Conservation (phyloP, 2,888 invertebrate species). For the Apoderus coryli region DNA sequence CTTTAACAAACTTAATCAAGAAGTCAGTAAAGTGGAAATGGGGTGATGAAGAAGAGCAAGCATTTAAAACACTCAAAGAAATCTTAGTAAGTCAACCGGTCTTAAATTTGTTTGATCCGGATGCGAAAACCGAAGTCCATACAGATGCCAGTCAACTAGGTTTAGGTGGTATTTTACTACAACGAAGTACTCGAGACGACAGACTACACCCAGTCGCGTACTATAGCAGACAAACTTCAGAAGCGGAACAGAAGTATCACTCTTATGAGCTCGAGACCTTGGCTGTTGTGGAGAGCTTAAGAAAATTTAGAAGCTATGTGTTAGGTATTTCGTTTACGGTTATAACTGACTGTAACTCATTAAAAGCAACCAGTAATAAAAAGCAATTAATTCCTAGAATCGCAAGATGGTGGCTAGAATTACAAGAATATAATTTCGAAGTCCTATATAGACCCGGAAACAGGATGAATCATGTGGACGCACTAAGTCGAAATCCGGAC, state of each 20-base stretch:
- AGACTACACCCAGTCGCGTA: slow-evolving; percentile 22
- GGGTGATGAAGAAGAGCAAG: slow-evolving; percentile 9
- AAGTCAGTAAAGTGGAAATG: slow-evolving; percentile 13
- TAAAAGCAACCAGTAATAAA: slow-evolving; percentile 21
- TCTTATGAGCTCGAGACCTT: slow-evolving; percentile 27
- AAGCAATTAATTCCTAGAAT: slow-evolving; percentile 21
- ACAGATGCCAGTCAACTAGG: slow-evolving; percentile 21
- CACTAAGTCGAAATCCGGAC: too few relatives aligned
- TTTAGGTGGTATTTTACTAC: slow-evolving; percentile 21
- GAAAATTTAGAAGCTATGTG: slow-evolving; percentile 25
- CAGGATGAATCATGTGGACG: too few relatives aligned
- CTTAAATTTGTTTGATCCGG: slow-evolving; percentile 16
- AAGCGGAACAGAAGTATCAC: slow-evolving; percentile 24
- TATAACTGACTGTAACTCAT: slow-evolving; percentile 24
- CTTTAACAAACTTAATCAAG: slow-evolving; percentile 15
- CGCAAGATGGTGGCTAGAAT: too few relatives aligned
- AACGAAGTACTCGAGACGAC: slow-evolving; percentile 14
- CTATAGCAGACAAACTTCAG: slow-evolving; percentile 23
- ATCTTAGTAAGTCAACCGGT: slow-evolving; percentile 11
- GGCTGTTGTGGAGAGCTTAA: slow-evolving; percentile 24
- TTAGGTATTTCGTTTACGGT: slow-evolving; percentile 22
- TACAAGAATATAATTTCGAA: too few relatives aligned
- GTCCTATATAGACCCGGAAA: too few relatives aligned
- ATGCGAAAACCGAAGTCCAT: slow-evolving; percentile 20
- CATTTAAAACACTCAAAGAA: slow-evolving; percentile 12